Evolutionary conservation across 1,140 invertebrate genomes (phyloP).

Genomic region (Drosophila pallidifrons): DNA sequence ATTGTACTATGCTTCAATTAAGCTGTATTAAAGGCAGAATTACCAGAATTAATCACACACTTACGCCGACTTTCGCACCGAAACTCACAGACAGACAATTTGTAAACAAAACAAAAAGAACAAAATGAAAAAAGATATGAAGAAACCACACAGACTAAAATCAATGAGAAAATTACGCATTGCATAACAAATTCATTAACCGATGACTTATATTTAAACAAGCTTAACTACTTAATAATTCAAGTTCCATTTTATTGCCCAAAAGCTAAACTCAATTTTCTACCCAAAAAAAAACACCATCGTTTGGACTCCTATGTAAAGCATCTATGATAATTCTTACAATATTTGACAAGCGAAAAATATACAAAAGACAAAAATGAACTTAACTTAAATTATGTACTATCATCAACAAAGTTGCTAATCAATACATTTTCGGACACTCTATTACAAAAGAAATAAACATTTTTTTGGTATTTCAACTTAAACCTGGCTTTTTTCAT

Average conservation of each 20-base stretch:
- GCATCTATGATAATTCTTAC: constrained; percentile 11
- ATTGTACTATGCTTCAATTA: constrained; percentile 22
- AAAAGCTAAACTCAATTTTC: constrained; percentile 20
- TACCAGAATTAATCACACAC: constrained; percentile 8
- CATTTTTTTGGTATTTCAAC: constrained; percentile 77
- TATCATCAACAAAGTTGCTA: constrained; percentile 40
- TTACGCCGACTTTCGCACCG: neutral
- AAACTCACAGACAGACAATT: neutral
- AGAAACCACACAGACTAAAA: too few relatives aligned
- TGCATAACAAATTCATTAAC: neutral
- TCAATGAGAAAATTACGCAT: neutral
- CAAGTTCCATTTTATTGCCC: constrained; percentile 29
- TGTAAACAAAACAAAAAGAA: neutral
- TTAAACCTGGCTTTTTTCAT: constrained; percentile 36
- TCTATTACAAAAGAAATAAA: constrained; percentile 65
- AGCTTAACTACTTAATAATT: constrained; percentile 19
- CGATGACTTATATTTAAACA: neutral
- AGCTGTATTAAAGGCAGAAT: constrained; percentile 10
- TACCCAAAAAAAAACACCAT: constrained; percentile 1
- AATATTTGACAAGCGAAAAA: constrained; percentile 1
- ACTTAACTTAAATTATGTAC: constrained; percentile 20
- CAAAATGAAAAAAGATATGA: neutral
- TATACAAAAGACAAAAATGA: neutral
- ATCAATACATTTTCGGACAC: constrained; percentile 60
- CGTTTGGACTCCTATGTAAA: constrained; percentile 14